phyloP scores from a whole-genome alignment of 2,113 vertebrate genomes.

The Sander lucioperca region DNA sequence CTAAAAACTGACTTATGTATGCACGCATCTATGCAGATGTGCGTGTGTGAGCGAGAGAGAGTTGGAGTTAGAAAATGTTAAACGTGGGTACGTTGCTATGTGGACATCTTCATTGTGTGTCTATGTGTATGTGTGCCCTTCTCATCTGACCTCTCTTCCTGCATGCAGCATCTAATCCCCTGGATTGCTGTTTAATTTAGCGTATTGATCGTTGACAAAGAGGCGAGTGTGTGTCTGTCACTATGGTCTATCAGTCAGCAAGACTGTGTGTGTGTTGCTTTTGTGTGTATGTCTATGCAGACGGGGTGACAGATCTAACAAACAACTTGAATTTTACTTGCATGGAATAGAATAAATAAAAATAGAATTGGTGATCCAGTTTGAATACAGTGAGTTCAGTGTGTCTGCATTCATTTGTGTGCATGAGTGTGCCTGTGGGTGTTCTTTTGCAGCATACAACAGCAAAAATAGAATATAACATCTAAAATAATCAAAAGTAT shows the following conservation, averaged over 20 bases:
- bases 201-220: conserved; percentile 55
- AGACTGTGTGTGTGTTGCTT: background rate
- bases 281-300: conserved; percentile 17
- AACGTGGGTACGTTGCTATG: background rate
- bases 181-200: conserved; percentile 66
- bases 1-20: background rate
- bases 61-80: conserved; percentile 8
- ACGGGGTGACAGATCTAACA: conserved; percentile 14
- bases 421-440: background rate
- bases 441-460: background rate
- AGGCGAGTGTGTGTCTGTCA: conserved; percentile 44
- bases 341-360: conserved; percentile 10
- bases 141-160: conserved; percentile 19
- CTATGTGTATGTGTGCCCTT: conserved; percentile 4
- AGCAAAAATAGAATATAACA: conserved; percentile 11
- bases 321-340: conserved; percentile 27
- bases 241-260: conserved; percentile 36
- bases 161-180: conserved; percentile 40
- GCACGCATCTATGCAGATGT: background rate
- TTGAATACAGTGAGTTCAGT: conserved; percentile 13
- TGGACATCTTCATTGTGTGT: conserved; percentile 9
- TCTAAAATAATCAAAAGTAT: background rate
- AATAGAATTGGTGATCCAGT: background rate
- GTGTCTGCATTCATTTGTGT: conserved; percentile 27
- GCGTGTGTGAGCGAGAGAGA: background rate